Percentiles rank a stretch among this genome's conserved stretches.
Evolutionary conservation across 2,113 vertebrate genomes (phyloP).

Genomic region (Polyodon spathula): DNA sequence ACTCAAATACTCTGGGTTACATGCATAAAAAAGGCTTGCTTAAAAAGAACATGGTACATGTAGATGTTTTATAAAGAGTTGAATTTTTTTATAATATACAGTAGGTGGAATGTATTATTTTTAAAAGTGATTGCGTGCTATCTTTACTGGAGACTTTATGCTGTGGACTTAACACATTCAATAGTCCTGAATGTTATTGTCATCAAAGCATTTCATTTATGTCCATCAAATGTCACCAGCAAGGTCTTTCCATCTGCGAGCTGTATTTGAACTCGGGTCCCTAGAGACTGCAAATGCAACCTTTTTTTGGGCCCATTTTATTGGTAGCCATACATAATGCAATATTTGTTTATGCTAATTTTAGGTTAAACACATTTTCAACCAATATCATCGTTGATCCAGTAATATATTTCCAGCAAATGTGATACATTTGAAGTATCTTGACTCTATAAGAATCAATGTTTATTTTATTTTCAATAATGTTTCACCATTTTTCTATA

Average conservation of each 20-base stretch:
- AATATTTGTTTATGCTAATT: constrained; percentile 48
- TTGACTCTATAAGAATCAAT: constrained; percentile 33
- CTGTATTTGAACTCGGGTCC: constrained; percentile 22
- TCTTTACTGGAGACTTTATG: neutral
- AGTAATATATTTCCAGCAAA: constrained; percentile 28
- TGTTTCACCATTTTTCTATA: constrained; percentile 34
- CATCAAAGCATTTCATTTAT: constrained; percentile 32
- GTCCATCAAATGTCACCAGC: constrained; percentile 35
- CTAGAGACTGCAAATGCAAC: constrained; percentile 15
- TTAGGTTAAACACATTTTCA: constrained; percentile 38
- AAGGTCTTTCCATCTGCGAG: constrained; percentile 17
- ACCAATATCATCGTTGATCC: constrained; percentile 45
- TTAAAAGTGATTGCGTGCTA: constrained; percentile 11
- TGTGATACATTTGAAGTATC: constrained; percentile 32
- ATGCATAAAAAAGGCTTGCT: no score
- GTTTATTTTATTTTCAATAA: constrained; percentile 52
- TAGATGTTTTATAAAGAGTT: neutral
- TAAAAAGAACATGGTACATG: accelerated
- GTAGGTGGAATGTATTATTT: constrained; percentile 17
- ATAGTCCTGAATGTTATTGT: constrained; percentile 9
- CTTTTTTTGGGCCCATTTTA: constrained; percentile 30
- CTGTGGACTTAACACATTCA: neutral
- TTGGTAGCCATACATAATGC: constrained; percentile 30
- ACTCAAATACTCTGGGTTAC: no score
- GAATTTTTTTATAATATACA: no score